Evolutionary conservation across 2,113 vertebrate genomes (phyloP).

Genomic region (Dolichotis patagonum): DNA sequence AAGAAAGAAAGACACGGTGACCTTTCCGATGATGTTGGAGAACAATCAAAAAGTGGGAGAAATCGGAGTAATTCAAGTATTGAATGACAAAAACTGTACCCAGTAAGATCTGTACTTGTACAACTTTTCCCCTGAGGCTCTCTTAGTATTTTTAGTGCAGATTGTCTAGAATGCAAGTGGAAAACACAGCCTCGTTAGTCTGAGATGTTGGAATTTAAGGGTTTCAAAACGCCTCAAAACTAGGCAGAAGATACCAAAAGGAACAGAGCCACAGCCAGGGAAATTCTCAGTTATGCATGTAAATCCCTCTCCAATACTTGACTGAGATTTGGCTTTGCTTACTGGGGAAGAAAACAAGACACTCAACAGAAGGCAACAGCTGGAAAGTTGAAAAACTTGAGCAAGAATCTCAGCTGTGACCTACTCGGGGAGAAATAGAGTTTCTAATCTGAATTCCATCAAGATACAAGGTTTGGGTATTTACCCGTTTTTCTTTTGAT

Average conservation of each 20-base stretch:
- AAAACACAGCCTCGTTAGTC: not conserved
- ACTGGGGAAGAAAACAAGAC: not conserved
- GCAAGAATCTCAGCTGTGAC: not conserved
- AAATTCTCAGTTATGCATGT: not conserved
- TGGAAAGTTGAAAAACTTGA: not conserved
- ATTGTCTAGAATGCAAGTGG: not conserved
- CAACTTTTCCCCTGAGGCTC: not conserved
- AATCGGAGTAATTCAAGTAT: not conserved
- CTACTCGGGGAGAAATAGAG: not conserved
- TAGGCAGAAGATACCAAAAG: not conserved
- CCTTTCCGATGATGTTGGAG: not conserved
- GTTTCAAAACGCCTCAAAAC: not conserved
- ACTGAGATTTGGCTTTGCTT: not conserved
- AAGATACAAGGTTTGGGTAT: not conserved
- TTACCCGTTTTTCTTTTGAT: not conserved
- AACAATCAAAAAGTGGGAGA: not conserved
- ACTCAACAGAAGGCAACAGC: not conserved
- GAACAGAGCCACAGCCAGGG: not conserved
- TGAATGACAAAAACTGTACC: not conserved
- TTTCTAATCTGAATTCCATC: not conserved
- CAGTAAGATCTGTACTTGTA: not conserved
- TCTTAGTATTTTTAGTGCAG: not conserved
- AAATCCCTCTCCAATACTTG: not conserved
- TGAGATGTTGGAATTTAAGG: not conserved
- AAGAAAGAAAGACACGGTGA: not conserved